Conservation (phyloP, 2,888 invertebrate genomes). For the Hermaeophaga mercurialis region DNA sequence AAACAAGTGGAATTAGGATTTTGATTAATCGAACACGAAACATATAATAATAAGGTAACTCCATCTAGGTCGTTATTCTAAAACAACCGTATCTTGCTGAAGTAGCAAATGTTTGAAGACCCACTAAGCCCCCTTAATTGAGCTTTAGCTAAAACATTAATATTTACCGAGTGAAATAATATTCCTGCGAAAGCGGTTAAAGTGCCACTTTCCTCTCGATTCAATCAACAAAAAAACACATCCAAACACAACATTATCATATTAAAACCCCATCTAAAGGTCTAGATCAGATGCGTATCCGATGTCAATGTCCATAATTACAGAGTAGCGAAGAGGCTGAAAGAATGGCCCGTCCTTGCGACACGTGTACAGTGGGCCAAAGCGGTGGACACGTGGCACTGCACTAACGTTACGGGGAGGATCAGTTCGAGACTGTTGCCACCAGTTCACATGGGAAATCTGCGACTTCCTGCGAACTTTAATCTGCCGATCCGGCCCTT, state of each 20-base stretch:
- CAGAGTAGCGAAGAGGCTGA: conserved; percentile 34
- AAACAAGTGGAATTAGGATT: no score
- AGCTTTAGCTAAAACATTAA: no score
- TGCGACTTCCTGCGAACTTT: conserved; percentile 14
- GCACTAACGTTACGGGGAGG: conserved; percentile 42
- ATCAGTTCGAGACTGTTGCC: conserved; percentile 26
- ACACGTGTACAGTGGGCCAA: conserved; percentile 40
- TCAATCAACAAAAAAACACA: conserved; percentile 24
- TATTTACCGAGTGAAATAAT: conserved; percentile 25
- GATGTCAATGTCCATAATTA: conserved; percentile 38
- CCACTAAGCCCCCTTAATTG: no score
- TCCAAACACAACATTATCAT: conserved; percentile 36
- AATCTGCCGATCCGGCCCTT: conserved; percentile 22
- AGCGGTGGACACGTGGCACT: conserved; percentile 37
- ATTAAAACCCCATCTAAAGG: conserved; percentile 38
- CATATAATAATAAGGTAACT: no score
- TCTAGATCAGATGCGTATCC: conserved; percentile 34
- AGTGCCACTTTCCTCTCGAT: conserved; percentile 24
- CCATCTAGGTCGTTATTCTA: no score
- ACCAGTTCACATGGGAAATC: conserved; percentile 34
- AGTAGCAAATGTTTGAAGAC: no score
- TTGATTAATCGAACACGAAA: no score
- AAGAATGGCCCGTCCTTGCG: conserved; percentile 37
- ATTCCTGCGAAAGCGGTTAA: conserved; percentile 32
- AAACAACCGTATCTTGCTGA: no score